A percentile compares a stretch with the other conserved stretches of the same genome.
These are phyloP conservation scores for Branchipolynoe longqiensis DNA, from an alignment of 2,888 invertebrate genomes.

Conservation along the genomic window DNA sequence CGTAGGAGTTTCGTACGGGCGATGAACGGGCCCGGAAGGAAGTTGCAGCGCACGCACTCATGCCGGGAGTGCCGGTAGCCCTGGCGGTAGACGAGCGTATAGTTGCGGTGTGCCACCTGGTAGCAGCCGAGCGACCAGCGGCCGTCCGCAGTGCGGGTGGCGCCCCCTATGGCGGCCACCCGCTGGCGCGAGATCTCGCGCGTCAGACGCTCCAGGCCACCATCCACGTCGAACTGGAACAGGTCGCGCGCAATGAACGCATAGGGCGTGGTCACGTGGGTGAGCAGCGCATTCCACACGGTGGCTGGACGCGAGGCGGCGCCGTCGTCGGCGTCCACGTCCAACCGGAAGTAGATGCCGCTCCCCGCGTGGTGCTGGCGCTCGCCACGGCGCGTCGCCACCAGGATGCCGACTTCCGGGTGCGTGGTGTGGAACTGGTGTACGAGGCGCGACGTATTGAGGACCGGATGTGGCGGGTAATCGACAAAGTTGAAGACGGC, in stretches of 20 bases:
- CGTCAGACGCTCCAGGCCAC: conserved; percentile 73
- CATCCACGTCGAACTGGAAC: conserved; percentile 70
- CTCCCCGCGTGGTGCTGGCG: neutral
- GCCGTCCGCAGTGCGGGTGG: conserved; percentile 71
- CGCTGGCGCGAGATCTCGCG: conserved; percentile 70
- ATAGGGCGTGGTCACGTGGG: conserved; percentile 72
- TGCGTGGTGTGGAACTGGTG: neutral
- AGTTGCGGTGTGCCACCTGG: conserved; percentile 73
- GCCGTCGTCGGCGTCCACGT: conserved; percentile 4
- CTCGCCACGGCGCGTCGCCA: conserved; percentile 9
- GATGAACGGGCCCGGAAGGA: conserved; percentile 75
- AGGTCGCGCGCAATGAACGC: conserved; percentile 71
- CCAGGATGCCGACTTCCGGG: neutral
- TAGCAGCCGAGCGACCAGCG: conserved; percentile 76
- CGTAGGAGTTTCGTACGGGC: conserved; percentile 68
- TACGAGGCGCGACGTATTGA: conserved; percentile 20
- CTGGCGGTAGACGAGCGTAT: conserved; percentile 71
- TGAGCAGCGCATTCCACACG: conserved; percentile 70
- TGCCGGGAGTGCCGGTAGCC: conserved; percentile 75
- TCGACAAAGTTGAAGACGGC: conserved; percentile 52
- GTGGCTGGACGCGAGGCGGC: conserved; percentile 63
- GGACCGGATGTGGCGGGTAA: conserved; percentile 21
- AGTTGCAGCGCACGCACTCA: conserved; percentile 78
- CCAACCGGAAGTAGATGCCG: conserved; percentile 4
- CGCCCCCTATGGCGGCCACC: conserved; percentile 72